Conservation (phyloP, 1,140 invertebrate genomes). For the Atta texana region DNA sequence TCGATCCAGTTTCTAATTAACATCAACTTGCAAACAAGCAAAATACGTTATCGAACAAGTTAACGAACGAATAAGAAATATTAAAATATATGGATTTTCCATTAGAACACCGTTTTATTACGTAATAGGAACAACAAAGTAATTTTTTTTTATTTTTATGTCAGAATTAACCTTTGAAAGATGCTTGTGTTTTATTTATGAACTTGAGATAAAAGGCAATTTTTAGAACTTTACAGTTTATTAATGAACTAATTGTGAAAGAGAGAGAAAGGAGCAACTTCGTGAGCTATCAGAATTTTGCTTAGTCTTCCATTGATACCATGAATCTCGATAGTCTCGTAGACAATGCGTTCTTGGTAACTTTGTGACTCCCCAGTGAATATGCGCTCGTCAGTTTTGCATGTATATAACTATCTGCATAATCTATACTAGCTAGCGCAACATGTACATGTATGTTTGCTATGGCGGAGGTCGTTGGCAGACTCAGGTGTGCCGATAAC, state of each 20-base stretch:
- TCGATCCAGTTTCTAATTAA: not conserved
- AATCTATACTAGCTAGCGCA: slow-evolving; percentile 41
- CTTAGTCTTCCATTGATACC: slow-evolving; percentile 4
- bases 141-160: not conserved
- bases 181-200: not conserved
- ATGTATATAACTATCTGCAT: slow-evolving; percentile 30
- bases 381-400: slow-evolving; percentile 40
- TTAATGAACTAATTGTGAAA: not conserved
- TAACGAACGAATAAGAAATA: not conserved
- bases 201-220: not conserved
- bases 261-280: not conserved
- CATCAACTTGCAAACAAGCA: not conserved
- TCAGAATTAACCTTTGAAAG: not conserved
- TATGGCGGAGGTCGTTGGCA: slow-evolving; percentile 5
- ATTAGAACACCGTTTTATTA: not conserved
- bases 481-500: slow-evolving; percentile 56
- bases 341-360: slow-evolving; percentile 46
- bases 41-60: not conserved
- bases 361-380: slow-evolving; percentile 45
- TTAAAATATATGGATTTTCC: not conserved
- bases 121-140: too few species aligned
- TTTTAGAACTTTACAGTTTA: slow-evolving; percentile 33
- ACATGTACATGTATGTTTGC: slow-evolving; percentile 14
- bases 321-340: slow-evolving; percentile 39
- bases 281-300: not conserved